Conservation (phyloP, 37 sponge, comb jelly and placozoan species). For the Oscarella lobularis region DNA sequence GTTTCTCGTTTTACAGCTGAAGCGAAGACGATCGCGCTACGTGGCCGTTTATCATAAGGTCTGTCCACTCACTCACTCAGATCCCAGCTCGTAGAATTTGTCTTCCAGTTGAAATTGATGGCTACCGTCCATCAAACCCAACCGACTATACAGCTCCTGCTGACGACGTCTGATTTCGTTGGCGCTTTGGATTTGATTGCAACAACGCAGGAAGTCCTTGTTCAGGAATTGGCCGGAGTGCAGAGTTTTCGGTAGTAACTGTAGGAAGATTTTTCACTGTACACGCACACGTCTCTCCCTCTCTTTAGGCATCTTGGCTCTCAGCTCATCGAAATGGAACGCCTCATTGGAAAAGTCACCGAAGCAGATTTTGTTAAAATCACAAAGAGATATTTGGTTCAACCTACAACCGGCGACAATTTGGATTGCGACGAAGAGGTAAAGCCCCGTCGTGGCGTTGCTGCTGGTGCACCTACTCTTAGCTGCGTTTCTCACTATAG, state of each 20-base stretch:
- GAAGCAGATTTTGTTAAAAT: slow-evolving; percentile 84
- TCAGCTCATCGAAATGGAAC: slow-evolving; percentile 82
- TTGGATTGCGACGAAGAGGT: background rate
- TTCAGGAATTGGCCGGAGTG: slow-evolving; percentile 73
- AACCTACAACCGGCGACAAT: background rate
- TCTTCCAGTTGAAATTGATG: slow-evolving; percentile 47
- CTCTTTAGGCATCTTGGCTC: slow-evolving; percentile 72
- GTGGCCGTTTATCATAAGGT: background rate
- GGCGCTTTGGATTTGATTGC: slow-evolving; percentile 91
- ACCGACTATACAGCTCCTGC: slow-evolving; percentile 90
- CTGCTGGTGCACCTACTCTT: too few relatives aligned
- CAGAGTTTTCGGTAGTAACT: slow-evolving; percentile 58
- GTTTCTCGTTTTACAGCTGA: background rate
- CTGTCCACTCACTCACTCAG: too few relatives aligned
- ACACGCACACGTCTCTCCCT: background rate
- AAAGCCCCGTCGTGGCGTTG: background rate
- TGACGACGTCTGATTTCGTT: slow-evolving; percentile 78
- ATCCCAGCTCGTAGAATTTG: background rate
- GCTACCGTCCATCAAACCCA: slow-evolving; percentile 85
- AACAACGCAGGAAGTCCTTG: slow-evolving; percentile 83
- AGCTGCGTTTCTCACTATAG: background rate
- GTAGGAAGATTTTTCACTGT: slow-evolving; percentile 1
- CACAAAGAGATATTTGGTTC: slow-evolving; percentile 11
- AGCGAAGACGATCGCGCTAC: background rate
- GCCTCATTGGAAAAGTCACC: slow-evolving; percentile 81